phyloP scores from a whole-genome alignment of 1,140 invertebrate species.

The Drosophila baimaii region DNA sequence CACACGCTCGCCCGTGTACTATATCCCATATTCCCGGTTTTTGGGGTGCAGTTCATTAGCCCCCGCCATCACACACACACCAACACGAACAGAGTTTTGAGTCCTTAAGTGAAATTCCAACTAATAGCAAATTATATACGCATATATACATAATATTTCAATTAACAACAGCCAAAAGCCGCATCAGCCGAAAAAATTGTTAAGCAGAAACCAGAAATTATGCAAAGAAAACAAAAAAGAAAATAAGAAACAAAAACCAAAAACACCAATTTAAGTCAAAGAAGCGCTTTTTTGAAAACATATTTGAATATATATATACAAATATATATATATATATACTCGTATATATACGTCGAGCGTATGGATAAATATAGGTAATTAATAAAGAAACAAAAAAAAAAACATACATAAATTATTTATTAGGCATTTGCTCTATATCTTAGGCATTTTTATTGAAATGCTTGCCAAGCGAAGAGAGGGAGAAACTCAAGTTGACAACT shows the following conservation, averaged over 20 bases:
- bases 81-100: constrained; percentile 8
- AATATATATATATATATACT: not conserved
- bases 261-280: constrained; percentile 67
- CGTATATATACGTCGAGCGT: not conserved
- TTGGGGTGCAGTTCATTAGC: constrained; percentile 19
- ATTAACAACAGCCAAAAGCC: constrained; percentile 51
- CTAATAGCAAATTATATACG: constrained; percentile 48
- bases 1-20: constrained; percentile 20
- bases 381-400: constrained; percentile 4
- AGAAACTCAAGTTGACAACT: constrained; percentile 22
- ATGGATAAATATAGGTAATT: constrained; percentile 39
- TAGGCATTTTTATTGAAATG: constrained; percentile 78
- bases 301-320: constrained; percentile 27
- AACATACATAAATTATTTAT: constrained; percentile 27
- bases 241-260: not conserved
- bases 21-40: constrained; percentile 25
- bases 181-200: constrained; percentile 31
- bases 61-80: constrained; percentile 3
- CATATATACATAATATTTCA: constrained; percentile 41
- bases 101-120: constrained; percentile 60
- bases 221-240: constrained; percentile 2
- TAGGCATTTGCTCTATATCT: constrained; percentile 61
- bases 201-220: constrained; percentile 17
- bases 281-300: constrained; percentile 52
- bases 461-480: constrained; percentile 50